Percentiles rank a stretch among this genome's conserved stretches.
Conservation (phyloP, 2,888 invertebrate species). For the Drosophila prolongata region DNA sequence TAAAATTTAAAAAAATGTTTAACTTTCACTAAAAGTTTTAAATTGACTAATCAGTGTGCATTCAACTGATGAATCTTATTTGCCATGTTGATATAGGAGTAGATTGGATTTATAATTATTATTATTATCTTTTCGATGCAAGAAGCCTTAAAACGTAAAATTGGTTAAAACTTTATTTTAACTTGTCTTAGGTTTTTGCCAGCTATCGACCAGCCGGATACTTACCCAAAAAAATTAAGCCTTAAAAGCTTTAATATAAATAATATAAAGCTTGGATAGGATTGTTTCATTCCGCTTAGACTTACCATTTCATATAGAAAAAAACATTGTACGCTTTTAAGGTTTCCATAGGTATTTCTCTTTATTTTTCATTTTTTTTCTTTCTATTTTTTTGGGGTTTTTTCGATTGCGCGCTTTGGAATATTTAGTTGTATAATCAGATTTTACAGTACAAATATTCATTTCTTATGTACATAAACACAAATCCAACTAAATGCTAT, state of each 20-base stretch:
- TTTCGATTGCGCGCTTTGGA: slow-evolving; percentile 30
- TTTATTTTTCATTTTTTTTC: slow-evolving; percentile 57
- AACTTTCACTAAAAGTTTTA: background rate
- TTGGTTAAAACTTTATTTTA: too few relatives aligned
- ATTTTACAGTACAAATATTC: slow-evolving; percentile 71
- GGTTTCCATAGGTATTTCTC: slow-evolving; percentile 52
- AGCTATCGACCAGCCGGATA: too few relatives aligned
- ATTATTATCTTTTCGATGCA: background rate
- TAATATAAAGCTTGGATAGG: too few relatives aligned
- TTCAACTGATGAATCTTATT: too few relatives aligned
- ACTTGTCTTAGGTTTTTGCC: too few relatives aligned
- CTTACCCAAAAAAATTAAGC: too few relatives aligned
- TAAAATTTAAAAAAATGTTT: background rate
- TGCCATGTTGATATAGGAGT: too few relatives aligned
- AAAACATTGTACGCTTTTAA: background rate
- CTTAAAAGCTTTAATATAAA: too few relatives aligned
- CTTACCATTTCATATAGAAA: background rate
- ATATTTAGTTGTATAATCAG: slow-evolving; percentile 41
- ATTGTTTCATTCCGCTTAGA: too few relatives aligned
- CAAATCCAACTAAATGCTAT: slow-evolving; percentile 60
- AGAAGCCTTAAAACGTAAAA: background rate
- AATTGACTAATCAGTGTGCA: background rate
- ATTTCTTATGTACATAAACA: slow-evolving; percentile 61
- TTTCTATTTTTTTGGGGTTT: slow-evolving; percentile 26
- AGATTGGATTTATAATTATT: too few relatives aligned